Evolutionary conservation across 2,113 vertebrate genomes (phyloP), one percentile per base, ranked within the genome.

Genomic region (Parus major): DNA sequence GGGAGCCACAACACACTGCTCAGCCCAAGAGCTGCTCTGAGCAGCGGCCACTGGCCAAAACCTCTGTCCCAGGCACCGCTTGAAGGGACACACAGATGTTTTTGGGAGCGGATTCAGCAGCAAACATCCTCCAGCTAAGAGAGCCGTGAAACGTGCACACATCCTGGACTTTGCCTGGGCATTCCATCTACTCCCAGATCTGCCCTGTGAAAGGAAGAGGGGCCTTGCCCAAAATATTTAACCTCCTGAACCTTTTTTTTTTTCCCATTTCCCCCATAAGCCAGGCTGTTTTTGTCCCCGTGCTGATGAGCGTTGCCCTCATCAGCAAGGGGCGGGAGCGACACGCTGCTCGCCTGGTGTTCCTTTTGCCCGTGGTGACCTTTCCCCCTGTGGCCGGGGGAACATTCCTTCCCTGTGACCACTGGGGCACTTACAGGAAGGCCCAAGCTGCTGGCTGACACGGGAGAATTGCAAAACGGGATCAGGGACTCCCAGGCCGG

Each of bases 361-460:
- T 80, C 72, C 95, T 94, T 93, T 78, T 97, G 96, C 86, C 94
- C 18, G 5, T 0, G 7, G 64, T 95, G 94, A 94, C 80, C 95
- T 93, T 81, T 96, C 92, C 71, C 66, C 88, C 44, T 2, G 29
- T 0, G 9, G 92, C 80, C 0, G 3, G 57, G 82, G 76, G 64
- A 90, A 88, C 92, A 86, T 94, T 95, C 96, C 71, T 82, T 91
- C 82, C 76, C 76, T 1, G 35, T 83, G 92, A 90, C 90, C 39
- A 7, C 2, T 3, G 1, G 75, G 84, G 44, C 11, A 1, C 87
- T 94, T 85, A 87, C 84, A 82, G 76, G 93, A 95, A 93, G 88
- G 76, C 72, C 88, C 1, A 2, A 70, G 76, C 59, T 64, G 82
- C 75, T 69, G 90, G 93, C 70, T 71, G 78, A 95, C n/a, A 68